phyloP scores from a whole-genome alignment of 2,113 vertebrate species.

The Phyllostomus hastatus region DNA sequence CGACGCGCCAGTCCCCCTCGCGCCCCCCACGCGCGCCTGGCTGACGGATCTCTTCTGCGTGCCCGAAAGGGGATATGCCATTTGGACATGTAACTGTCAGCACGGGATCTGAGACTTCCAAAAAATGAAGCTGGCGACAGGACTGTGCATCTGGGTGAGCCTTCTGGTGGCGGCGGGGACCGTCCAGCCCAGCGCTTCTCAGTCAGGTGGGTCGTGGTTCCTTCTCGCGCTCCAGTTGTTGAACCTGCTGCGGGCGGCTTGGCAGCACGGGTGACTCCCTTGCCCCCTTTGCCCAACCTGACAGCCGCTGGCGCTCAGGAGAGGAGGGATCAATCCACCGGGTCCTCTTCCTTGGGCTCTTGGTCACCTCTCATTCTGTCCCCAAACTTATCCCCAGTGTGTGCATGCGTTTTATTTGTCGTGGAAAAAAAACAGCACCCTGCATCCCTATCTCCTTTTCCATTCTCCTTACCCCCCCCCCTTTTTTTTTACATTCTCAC shows the following conservation, averaged over 20 bases:
- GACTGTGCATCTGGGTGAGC: conserved; percentile 84
- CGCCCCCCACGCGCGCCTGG: conserved; percentile 31
- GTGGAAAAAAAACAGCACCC: not conserved
- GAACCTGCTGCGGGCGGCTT: conserved; percentile 8
- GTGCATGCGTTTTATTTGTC: not conserved
- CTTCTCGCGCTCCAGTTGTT: not conserved
- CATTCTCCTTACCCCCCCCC: no score
- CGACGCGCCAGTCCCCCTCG: not conserved
- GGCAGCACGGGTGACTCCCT: not conserved
- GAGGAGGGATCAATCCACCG: not conserved
- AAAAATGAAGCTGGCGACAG: conserved; percentile 73
- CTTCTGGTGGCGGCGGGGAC: conserved; percentile 83
- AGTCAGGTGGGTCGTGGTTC: conserved; percentile 89
- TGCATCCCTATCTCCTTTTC: not conserved
- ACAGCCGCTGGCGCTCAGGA: not conserved
- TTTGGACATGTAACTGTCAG: conserved; percentile 74
- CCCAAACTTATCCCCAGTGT: conserved; percentile 16
- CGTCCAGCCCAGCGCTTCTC: conserved; percentile 84
- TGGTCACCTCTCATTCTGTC: not conserved
- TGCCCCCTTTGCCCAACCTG: not conserved
- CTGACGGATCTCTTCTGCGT: conserved; percentile 33
- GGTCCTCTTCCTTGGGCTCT: not conserved
- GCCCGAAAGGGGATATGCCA: conserved; percentile 68
- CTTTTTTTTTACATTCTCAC: not conserved
- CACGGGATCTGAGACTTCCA: conserved; percentile 60